phyloP scores from a whole-genome alignment of 2,797 vertebrate species.

The Ctenopoma multispine region DNA sequence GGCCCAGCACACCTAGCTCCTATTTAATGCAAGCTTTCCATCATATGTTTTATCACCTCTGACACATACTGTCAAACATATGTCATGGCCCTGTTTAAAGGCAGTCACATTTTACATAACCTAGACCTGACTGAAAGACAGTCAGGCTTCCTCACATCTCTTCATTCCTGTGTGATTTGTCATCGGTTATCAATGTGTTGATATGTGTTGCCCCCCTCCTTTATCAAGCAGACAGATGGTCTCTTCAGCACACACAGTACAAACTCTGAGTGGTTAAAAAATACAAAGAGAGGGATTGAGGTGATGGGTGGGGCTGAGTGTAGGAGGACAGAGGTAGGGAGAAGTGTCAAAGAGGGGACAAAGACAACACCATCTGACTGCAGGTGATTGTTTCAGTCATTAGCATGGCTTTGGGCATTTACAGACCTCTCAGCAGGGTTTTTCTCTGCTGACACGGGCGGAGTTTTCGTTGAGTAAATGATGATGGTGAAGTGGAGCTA shows the following conservation, averaged over 20 bases:
- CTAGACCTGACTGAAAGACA: neutral
- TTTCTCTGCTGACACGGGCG: conserved; percentile 48
- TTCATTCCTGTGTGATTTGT: conserved; percentile 29
- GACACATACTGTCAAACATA: neutral
- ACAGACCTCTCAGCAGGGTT: conserved; percentile 42
- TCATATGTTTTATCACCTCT: no score
- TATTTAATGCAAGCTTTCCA: no score
- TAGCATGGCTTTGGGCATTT: conserved; percentile 42
- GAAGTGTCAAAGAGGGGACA: conserved; percentile 63
- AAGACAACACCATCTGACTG: conserved; percentile 70
- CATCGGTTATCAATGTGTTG: conserved; percentile 15
- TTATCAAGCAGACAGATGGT: conserved; percentile 58
- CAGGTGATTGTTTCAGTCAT: conserved; percentile 66
- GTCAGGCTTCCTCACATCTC: conserved; percentile 8
- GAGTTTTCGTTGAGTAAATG: conserved; percentile 48
- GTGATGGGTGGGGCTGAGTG: conserved; percentile 49
- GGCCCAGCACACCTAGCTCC: no score
- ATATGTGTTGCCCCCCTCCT: conserved; percentile 35
- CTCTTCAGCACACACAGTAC: conserved; percentile 49
- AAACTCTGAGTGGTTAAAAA: conserved; percentile 36
- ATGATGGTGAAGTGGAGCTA: conserved; percentile 49
- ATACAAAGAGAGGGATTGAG: conserved; percentile 61
- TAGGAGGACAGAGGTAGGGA: conserved; percentile 58
- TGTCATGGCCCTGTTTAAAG: neutral
- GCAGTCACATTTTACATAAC: neutral